A percentile compares a stretch with the other conserved stretches of the same genome.
Conservation (phyloP, 2,888 invertebrate species). For the Branchipolynoe longqiensis region DNA sequence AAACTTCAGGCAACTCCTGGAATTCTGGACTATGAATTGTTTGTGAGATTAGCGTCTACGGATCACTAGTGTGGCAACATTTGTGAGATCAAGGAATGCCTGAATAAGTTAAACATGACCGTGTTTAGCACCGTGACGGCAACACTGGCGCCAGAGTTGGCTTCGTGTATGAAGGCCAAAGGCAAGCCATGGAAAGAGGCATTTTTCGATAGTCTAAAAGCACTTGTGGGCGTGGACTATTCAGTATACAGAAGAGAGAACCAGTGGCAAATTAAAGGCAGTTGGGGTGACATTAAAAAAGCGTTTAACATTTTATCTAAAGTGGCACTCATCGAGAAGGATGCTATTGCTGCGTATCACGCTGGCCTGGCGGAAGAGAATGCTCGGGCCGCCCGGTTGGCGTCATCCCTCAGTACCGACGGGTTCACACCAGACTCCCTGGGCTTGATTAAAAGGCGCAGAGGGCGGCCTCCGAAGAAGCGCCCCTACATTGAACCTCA, state of each 20-base stretch:
- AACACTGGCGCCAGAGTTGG: constrained; percentile 34
- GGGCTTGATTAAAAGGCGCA: not conserved
- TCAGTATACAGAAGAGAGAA: constrained; percentile 27
- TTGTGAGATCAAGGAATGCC: not conserved
- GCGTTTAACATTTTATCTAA: constrained; percentile 14
- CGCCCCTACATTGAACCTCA: constrained; percentile 9
- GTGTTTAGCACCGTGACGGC: constrained; percentile 43
- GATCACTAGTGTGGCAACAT: not conserved
- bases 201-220: constrained; percentile 32
- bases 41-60: not conserved
- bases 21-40: not conserved
- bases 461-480: constrained; percentile 18
- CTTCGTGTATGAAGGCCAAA: constrained; percentile 55
- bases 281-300: constrained; percentile 29
- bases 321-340: constrained; percentile 41
- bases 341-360: constrained; percentile 42
- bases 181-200: constrained; percentile 45
- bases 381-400: not conserved
- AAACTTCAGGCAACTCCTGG: not conserved
- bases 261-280: constrained; percentile 46
- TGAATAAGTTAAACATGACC: constrained; percentile 41
- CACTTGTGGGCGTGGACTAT: constrained; percentile 40
- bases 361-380: not conserved
- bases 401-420: not conserved
- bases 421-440: not conserved